Base-by-base conservation (phyloP, 2,888 invertebrate species). In the Panzeria rudis region DNA sequence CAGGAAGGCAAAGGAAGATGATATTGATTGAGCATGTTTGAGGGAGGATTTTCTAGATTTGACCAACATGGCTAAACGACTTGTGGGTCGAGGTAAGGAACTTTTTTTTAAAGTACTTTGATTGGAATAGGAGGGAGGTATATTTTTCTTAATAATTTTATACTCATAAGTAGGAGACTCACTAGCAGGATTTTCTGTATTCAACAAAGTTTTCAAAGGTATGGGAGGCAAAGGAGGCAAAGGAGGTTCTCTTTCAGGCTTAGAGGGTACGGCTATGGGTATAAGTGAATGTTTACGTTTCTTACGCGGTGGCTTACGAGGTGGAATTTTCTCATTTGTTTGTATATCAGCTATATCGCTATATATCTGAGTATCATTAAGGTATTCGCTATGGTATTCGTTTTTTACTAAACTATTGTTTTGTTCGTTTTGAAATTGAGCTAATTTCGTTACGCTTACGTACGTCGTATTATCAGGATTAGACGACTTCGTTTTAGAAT, bases 381-480 rank as follows among this genome's bases (percentile, higher is more conserved):
- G 29, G 0, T 13, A 38, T 29, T 54, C 25, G 25, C 64, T 25
- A 64, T 25, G 5, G 15, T 23, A 25, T 73, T 61, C 66, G 41
- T 50, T 61, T 62, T 75, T 54, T 17, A 15, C 47, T 82, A 85
- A 78, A 66, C 56, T 82, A 73, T 78, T 44, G 3, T 20, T 71
- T 73, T 73, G 84, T 72, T 83, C 69, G 88, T 79, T 88, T 88
- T 88, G 87, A 87, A 86, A 88, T 88, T 88, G 88, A 82, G 87
- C 88, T 90, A 91, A 90, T 89, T 89, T 90, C 89, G 89, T 90
- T 90, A 91, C 91, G 90, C 89, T 92, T 92, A 92, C 92, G 92
- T 92, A 92, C 92, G 91, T 92, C 91, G 86, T 86, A 77, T 87
- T 86, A 82, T 88, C 88, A 79, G 84, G 86, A 82, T 84, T 78